Percentiles rank a stretch among this genome's conserved stretches.
These are phyloP conservation scores for Actias luna DNA, from an alignment of 2,888 invertebrate species.

Conservation along the genomic window DNA sequence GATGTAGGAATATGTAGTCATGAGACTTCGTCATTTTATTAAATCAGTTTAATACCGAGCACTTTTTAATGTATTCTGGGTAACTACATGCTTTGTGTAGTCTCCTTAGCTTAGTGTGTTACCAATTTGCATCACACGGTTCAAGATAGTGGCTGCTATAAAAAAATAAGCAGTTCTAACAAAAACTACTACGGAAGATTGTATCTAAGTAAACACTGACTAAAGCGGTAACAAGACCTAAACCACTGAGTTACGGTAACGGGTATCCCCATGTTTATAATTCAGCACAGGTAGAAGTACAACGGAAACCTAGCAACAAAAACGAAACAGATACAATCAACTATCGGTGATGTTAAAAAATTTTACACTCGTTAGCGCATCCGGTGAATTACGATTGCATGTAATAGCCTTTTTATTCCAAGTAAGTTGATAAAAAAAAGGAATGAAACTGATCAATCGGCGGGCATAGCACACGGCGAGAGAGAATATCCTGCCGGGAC, in stretches of 20 bases:
- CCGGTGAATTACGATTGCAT: constrained; percentile 76
- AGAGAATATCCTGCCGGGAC: constrained; percentile 71
- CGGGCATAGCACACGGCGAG: constrained; percentile 64
- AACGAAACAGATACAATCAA: constrained; percentile 52
- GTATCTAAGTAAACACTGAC: background rate
- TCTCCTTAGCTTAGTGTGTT: too few species aligned
- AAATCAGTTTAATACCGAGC: too few species aligned
- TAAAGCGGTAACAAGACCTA: background rate
- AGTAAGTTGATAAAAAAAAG: constrained; percentile 62
- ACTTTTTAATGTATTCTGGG: too few species aligned
- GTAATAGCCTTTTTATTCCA: constrained; percentile 61
- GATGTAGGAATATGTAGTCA: too few species aligned
- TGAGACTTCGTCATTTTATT: too few species aligned
- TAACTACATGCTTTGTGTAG: too few species aligned
- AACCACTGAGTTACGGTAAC: background rate
- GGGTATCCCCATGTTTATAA: background rate
- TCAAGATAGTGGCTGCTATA: too few species aligned
- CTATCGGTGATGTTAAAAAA: constrained; percentile 62
- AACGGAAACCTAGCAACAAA: constrained; percentile 67
- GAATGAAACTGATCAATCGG: constrained; percentile 59
- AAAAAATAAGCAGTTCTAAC: too few species aligned
- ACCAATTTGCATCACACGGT: too few species aligned
- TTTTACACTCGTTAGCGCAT: constrained; percentile 78
- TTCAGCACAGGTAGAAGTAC: constrained; percentile 42
- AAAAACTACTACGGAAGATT: background rate